Percentiles rank a stretch among this genome's conserved stretches.
These are phyloP conservation scores for Dryocosmus kuriphilus DNA, from an alignment of 2,888 invertebrate species.

Conservation along the genomic window DNA sequence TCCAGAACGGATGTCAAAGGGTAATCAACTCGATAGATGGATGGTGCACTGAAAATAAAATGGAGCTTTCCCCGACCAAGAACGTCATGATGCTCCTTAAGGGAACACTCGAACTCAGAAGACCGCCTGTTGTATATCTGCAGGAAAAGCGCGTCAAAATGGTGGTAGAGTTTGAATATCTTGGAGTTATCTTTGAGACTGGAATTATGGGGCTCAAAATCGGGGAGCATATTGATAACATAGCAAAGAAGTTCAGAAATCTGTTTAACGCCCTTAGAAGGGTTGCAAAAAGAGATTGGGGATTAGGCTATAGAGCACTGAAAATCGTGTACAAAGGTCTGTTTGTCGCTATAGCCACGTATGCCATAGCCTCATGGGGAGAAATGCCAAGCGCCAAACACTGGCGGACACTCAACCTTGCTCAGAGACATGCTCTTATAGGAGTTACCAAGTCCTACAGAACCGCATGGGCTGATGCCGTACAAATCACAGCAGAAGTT, in stretches of 20 bases:
- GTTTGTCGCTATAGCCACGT: not conserved
- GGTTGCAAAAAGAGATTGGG: not conserved
- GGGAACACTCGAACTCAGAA: too few species aligned
- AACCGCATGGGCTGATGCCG: not conserved
- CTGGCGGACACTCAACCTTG: not conserved
- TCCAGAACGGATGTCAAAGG: too few species aligned
- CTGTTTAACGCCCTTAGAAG: not conserved
- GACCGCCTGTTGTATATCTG: too few species aligned
- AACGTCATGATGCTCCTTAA: too few species aligned
- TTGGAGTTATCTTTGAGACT: not conserved
- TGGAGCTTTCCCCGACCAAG: too few species aligned
- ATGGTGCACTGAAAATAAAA: too few species aligned
- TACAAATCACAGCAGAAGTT: not conserved
- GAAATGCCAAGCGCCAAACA: too few species aligned
- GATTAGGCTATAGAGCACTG: not conserved
- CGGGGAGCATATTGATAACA: not conserved
- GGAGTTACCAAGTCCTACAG: not conserved
- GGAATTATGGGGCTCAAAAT: not conserved
- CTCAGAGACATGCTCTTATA: not conserved
- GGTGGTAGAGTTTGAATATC: not conserved
- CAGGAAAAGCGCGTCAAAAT: not conserved
- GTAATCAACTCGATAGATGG: too few species aligned
- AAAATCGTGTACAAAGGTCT: not conserved
- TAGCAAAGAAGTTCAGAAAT: not conserved
- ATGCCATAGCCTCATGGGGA: not conserved